Evolutionary conservation across 92 coral and sea anemone species (phyloP), one percentile per base, ranked within the genome.

Genomic region (Nematostella vectensis): DNA sequence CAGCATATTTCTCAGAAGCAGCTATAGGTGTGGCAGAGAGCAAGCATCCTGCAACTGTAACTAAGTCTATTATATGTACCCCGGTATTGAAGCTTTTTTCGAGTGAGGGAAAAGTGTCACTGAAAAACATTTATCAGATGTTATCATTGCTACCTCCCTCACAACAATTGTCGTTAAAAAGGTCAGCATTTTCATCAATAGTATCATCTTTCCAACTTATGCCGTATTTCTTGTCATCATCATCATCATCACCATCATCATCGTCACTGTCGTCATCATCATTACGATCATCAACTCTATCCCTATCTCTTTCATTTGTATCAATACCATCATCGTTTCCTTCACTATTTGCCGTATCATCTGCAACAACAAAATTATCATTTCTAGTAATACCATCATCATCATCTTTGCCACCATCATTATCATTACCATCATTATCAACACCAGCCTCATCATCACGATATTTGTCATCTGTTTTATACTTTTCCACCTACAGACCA

Each of bases 231-330:
- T 4, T 29, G 27, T 0, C 38, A 42, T 0, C 25, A 42, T 1
- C 8, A 59, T 25, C 56, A 59, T 11, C 17, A 63, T 21, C 50
- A 31, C 0, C 31, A 63, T 53, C 50, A 54, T 31, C 70, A 27
- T 36, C 51, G 18, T 38, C 55, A 38, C 16, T 21, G 0, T 27
- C 71, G 24, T 33, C 42, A 64, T 1, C n/a, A 55, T 29, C 47
- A 55, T 29, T 48, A 55, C 42, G 6, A 4, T 3, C 59, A 4
- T 54, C 59, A 23, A n/a, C 57, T 11, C 8, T 9, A 16, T 2
- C 27, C 15, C 22, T 25, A 10, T 25, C 40, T 27, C 31, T 20
- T 23, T 54, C 59, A 27, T 11, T 54, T 27, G 10, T 23, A 54
- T 54, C 59, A 54, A 15, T 13, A 2, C n/a, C 19, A 25, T 25